Conservation (phyloP, 2,797 vertebrate genomes). For the Otolemur crassicaudatus region DNA sequence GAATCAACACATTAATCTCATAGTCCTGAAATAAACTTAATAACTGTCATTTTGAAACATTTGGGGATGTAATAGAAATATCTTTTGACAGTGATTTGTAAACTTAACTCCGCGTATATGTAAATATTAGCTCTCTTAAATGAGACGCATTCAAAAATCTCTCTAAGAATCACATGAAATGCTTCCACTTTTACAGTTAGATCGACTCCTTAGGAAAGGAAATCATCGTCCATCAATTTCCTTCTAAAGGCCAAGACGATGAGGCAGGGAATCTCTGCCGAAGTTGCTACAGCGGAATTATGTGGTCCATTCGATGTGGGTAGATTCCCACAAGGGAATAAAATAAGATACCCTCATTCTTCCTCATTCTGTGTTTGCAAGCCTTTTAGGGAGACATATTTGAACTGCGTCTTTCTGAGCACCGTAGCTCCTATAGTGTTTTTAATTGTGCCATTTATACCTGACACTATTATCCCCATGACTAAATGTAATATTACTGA, state of each 20-base stretch:
- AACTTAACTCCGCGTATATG: background rate
- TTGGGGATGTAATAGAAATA: background rate
- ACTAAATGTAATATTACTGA: conserved; percentile 67
- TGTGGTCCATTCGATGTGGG: conserved; percentile 60
- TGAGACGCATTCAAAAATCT: conserved; percentile 19
- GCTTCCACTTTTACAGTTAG: conserved; percentile 61
- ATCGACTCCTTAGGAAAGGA: conserved; percentile 59
- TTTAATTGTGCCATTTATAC: conserved; percentile 81
- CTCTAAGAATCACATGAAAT: background rate
- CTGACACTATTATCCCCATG: conserved; percentile 76
- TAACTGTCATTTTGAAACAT: conserved; percentile 34
- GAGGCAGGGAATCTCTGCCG: conserved; percentile 57
- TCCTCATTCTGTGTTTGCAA: conserved; percentile 55
- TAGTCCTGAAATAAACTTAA: conserved; percentile 22
- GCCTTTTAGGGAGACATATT: conserved; percentile 62
- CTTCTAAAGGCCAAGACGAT: conserved; percentile 46
- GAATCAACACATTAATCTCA: conserved; percentile 47
- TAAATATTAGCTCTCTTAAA: conserved; percentile 52
- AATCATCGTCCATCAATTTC: conserved; percentile 61
- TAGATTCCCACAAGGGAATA: conserved; percentile 65
- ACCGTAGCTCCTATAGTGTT: conserved; percentile 75
- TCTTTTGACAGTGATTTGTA: conserved; percentile 22
- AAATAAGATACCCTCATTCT: conserved; percentile 73
- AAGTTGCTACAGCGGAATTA: conserved; percentile 45
- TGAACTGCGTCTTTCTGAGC: conserved; percentile 67